Percentiles rank a stretch among this genome's conserved stretches.
phyloP scores from a whole-genome alignment of 2,797 vertebrate genomes.

The Momotus momota region DNA sequence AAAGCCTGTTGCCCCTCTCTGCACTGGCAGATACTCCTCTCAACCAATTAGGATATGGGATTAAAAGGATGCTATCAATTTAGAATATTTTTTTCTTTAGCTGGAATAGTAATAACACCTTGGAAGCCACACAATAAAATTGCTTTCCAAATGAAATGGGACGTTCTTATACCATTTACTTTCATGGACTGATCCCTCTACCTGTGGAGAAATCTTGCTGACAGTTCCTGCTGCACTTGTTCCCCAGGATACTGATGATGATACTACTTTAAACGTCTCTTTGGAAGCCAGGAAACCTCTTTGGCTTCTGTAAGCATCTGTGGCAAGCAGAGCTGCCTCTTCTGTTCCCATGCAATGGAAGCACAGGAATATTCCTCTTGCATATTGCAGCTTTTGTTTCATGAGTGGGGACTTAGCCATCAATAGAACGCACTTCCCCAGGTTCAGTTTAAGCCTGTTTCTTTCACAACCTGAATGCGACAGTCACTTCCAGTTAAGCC shows the following conservation, averaged over 20 bases:
- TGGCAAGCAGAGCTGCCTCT: neutral
- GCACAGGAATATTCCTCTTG: fast-evolving
- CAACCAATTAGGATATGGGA: neutral
- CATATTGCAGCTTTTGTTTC: neutral
- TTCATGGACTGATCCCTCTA: neutral
- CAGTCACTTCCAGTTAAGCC: neutral
- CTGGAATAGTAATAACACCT: neutral
- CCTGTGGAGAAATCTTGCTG: neutral
- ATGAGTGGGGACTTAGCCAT: neutral
- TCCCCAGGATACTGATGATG: neutral
- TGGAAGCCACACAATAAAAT: neutral
- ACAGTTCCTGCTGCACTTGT: neutral
- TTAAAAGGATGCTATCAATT: conserved; percentile 3
- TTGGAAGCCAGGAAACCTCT: neutral
- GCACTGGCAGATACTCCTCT: neutral
- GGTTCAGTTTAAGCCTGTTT: neutral
- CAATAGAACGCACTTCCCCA: neutral
- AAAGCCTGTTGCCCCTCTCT: neutral
- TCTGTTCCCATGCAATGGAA: neutral
- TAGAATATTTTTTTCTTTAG: neutral
- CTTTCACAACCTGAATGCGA: neutral
- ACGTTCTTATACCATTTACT: neutral
- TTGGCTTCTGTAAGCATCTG: neutral
- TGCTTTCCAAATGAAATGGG: neutral
- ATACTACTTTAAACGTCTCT: neutral